Evolutionary conservation across 2,888 invertebrate species (phyloP), one percentile per base, ranked within the genome.

Genomic region (Leptopterna dolabrata): DNA sequence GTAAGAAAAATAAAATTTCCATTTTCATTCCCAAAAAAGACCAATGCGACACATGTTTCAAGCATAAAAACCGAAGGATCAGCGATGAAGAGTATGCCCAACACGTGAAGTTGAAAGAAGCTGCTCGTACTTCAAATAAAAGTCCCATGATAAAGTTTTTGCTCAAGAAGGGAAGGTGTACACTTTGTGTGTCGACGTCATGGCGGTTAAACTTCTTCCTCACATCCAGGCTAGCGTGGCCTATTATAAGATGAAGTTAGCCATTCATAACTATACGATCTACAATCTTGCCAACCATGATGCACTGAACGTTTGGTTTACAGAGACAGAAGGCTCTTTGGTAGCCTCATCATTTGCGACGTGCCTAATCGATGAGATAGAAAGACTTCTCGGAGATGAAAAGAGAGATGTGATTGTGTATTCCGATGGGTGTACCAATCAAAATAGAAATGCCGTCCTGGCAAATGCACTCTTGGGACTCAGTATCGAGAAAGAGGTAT

Each of bases 141-240:
- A 55, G 24, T 2, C 7, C 0, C 3, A 1, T 19, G 47, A 55
- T n/a, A 55, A 55, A 9, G 19, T 3, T 4, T 9, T 55, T 3
- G 55, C 19, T 16, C 3, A 55, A 43, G 36, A 63, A 63, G 87
- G 87, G 19, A 14, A 82, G 76, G 24, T 0, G 30, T n/a, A 36
- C 30, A n/a, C 47, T 3, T 43, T 88, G 2, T 87, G 83, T 19
- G 45, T 45, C 19, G 88, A 88, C 63, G 16, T 88, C 16, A 82
- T 82, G 87, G 63, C 85, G 2, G 84, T 88, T 0, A 47, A 87
- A 29, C 11, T 85, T 9, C 63, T 45, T 24, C 87, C 88, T 27
- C 24, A 6, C 19, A 55, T 78, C 19, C n/a, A 78, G 45, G 24
- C 78, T 0, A 43, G 36, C 11, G 43, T 24, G 14, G 19, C 78